Percentiles rank a stretch among this genome's conserved stretches.
phyloP scores from a whole-genome alignment of 2,113 vertebrate genomes.

The Megatriorchis doriae region DNA sequence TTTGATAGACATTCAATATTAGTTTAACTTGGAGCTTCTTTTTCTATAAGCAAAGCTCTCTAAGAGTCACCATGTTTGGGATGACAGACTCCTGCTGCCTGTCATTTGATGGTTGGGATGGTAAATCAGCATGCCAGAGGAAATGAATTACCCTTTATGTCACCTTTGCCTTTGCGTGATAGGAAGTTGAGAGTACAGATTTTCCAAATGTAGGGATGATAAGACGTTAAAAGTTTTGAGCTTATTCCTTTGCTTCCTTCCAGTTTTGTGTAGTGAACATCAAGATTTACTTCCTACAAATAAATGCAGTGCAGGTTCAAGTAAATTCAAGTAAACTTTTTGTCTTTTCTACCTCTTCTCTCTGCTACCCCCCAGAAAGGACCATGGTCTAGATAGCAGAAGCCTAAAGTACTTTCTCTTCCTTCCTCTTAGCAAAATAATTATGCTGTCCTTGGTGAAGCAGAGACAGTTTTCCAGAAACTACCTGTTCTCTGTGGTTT shows the following conservation, averaged over 20 bases:
- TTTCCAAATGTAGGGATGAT: neutral
- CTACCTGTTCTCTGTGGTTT: neutral
- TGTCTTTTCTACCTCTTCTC: neutral
- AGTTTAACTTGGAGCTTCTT: neutral
- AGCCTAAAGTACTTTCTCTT: neutral
- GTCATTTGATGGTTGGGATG: neutral
- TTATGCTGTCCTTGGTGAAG: neutral
- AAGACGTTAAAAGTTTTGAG: neutral
- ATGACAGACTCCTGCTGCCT: neutral
- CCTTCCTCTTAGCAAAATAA: neutral
- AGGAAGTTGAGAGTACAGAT: neutral
- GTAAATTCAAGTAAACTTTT: neutral
- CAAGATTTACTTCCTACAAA: neutral
- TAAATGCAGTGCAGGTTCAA: neutral
- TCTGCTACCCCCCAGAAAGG: neutral
- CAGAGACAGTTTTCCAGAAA: neutral
- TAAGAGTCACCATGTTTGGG: neutral
- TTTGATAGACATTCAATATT: neutral
- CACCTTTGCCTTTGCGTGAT: neutral
- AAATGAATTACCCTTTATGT: neutral
- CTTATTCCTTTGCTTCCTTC: neutral
- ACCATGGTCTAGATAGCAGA: neutral
- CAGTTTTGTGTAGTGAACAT: neutral
- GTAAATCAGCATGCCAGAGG: neutral
- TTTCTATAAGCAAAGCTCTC: neutral